A percentile compares a stretch with the other conserved stretches of the same genome.
Evolutionary conservation across 2,797 vertebrate genomes (phyloP).

Genomic region (Tenualosa ilisha): DNA sequence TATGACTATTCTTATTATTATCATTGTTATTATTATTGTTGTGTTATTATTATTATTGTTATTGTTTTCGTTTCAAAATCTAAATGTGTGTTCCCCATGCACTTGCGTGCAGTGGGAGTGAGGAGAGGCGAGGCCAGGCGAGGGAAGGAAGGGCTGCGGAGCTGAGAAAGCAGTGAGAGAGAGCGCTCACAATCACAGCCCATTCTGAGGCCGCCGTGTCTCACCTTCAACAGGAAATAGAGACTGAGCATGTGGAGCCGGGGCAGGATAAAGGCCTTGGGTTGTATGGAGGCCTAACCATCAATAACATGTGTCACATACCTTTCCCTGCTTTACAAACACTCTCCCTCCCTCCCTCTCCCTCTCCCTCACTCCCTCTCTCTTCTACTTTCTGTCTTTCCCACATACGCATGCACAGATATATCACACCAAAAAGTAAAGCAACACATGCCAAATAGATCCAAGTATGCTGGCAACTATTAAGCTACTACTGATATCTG

Average conservation of each 20-base stretch:
- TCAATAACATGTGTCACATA: slow-evolving; percentile 77
- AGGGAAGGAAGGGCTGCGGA: background rate
- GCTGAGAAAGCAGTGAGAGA: background rate
- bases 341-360: slow-evolving; percentile 32
- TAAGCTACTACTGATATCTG: background rate
- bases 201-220: slow-evolving; percentile 65
- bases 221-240: slow-evolving; percentile 77
- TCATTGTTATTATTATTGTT: too few relatives aligned
- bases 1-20: too few relatives aligned
- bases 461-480: background rate
- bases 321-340: slow-evolving; percentile 48
- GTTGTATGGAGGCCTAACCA: slow-evolving; percentile 59
- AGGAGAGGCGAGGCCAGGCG: background rate
- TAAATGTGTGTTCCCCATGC: background rate
- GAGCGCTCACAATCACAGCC: slow-evolving; percentile 63
- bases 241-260: slow-evolving; percentile 65
- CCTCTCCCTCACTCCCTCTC: slow-evolving; percentile 27
- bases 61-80: background rate
- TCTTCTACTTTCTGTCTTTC: slow-evolving; percentile 26
- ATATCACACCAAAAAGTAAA: background rate
- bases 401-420: slow-evolving; percentile 28
- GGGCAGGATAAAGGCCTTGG: slow-evolving; percentile 73
- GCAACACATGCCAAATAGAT: background rate
- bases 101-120: background rate
- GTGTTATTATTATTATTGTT: too few relatives aligned